phyloP scores from a whole-genome alignment of 1,140 invertebrate species.

The Varroa destructor region DNA sequence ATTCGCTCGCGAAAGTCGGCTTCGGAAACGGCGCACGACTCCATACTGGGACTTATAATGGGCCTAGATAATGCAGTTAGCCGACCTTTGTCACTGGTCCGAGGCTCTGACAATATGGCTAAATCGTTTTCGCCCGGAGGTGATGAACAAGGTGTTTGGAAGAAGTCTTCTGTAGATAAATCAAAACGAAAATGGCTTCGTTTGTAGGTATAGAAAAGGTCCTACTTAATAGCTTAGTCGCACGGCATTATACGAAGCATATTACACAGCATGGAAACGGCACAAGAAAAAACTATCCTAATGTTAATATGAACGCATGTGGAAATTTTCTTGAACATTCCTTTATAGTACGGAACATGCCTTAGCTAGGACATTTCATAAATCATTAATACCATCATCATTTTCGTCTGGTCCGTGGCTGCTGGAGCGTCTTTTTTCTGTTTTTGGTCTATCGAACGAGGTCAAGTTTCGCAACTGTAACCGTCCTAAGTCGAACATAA shows the following conservation, averaged over 20 bases:
- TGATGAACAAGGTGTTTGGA: conserved; percentile 80
- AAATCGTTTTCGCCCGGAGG: conserved; percentile 42
- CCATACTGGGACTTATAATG: conserved; percentile 25
- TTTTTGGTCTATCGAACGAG: conserved; percentile 29
- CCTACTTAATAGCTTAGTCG: too few species aligned
- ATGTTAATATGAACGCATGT: too few species aligned
- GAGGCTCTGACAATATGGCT: conserved; percentile 29
- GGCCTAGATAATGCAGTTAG: background rate
- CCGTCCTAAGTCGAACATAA: conserved; percentile 43
- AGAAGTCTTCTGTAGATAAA: conserved; percentile 43
- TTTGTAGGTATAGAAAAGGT: background rate
- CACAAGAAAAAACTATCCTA: too few species aligned
- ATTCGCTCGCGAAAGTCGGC: conserved; percentile 40
- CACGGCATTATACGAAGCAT: too few species aligned
- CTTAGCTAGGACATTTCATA: conserved; percentile 3
- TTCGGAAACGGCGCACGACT: conserved; percentile 36
- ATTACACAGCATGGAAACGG: too few species aligned
- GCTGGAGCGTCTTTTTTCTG: conserved; percentile 28
- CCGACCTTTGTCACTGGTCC: conserved; percentile 2
- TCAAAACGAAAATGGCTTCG: background rate
- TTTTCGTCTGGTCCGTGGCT: conserved; percentile 37
- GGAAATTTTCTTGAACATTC: background rate
- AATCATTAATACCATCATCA: conserved; percentile 42
- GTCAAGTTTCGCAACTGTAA: conserved; percentile 39
- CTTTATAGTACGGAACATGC: background rate